Conservation (phyloP, 2,113 vertebrate genomes). For the Peromyscus polionotus region DNA sequence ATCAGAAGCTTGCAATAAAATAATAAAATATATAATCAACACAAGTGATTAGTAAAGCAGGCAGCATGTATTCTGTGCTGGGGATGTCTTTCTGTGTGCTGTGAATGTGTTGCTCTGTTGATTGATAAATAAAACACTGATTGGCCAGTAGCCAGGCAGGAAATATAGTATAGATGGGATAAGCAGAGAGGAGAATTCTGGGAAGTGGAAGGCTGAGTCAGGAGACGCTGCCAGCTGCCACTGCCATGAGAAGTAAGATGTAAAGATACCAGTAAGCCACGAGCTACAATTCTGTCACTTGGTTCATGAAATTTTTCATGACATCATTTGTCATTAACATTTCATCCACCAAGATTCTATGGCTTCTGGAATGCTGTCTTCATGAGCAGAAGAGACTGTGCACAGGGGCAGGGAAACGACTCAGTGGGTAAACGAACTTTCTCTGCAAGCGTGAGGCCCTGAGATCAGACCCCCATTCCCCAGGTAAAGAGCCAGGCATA, state of each 20-base stretch:
- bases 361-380: slow-evolving; percentile 52
- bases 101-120: no score
- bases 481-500: no score
- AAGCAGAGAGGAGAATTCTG: no score
- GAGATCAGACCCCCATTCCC: background rate
- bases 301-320: slow-evolving; percentile 77
- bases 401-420: background rate
- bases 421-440: background rate
- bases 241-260: no score
- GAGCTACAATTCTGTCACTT: slow-evolving; percentile 49
- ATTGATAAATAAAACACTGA: no score
- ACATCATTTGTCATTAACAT: slow-evolving; percentile 77
- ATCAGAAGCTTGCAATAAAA: background rate
- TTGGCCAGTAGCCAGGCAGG: no score
- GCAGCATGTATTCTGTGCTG: slow-evolving; percentile 42
- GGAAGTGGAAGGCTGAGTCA: no score
- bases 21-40: slow-evolving; percentile 74
- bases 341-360: slow-evolving; percentile 43
- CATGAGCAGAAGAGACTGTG: background rate
- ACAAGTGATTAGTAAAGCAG: slow-evolving; percentile 22
- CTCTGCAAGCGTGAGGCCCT: background rate
- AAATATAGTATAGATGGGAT: no score
- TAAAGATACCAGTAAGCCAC: background rate
- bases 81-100: no score
- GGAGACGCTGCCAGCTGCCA: no score